Conservation (phyloP, 2,113 vertebrate species). For the Anguilla rostrata region DNA sequence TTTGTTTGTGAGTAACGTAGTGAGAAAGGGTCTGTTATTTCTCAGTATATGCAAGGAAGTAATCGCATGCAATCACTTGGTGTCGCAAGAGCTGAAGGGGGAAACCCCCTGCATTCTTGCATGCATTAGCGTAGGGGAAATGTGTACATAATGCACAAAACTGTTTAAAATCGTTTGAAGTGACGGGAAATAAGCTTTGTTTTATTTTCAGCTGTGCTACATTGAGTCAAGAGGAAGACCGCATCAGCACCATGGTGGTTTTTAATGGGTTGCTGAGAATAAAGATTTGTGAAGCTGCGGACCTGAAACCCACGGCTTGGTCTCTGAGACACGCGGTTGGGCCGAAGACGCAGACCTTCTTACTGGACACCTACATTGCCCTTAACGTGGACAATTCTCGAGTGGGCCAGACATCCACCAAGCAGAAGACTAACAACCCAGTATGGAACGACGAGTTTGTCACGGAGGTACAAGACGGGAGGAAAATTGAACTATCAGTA, state of each 20-base stretch:
- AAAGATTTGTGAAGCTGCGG: conserved; percentile 89
- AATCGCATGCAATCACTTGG: conserved; percentile 68
- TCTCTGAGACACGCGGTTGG: conserved; percentile 95
- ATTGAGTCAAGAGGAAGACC: conserved; percentile 2
- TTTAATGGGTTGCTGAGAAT: conserved; percentile 96
- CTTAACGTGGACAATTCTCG: conserved; percentile 96
- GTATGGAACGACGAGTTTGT: conserved; percentile 95
- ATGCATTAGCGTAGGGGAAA: conserved; percentile 10
- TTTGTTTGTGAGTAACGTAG: conserved; percentile 40
- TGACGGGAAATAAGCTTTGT: conserved; percentile 13
- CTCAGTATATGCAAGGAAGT: conserved; percentile 70
- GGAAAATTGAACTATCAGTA: conserved; percentile 92
- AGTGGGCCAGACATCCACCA: conserved; percentile 93
- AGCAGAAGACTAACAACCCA: conserved; percentile 93
- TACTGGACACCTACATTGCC: conserved; percentile 94
- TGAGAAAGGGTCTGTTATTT: conserved; percentile 55
- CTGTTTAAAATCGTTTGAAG: conserved; percentile 13
- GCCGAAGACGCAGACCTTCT: conserved; percentile 87
- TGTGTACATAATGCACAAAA: conserved; percentile 6
- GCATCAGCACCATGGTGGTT: conserved; percentile 85
- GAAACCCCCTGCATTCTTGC: conserved; percentile 40
- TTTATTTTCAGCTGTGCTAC: conserved; percentile 9
- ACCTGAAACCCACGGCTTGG: conserved; percentile 96
- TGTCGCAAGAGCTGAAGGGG: conserved; percentile 73
- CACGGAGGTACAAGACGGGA: conserved; percentile 88